phyloP scores from a whole-genome alignment of 2,113 vertebrate species.

The Ochotona princeps region DNA sequence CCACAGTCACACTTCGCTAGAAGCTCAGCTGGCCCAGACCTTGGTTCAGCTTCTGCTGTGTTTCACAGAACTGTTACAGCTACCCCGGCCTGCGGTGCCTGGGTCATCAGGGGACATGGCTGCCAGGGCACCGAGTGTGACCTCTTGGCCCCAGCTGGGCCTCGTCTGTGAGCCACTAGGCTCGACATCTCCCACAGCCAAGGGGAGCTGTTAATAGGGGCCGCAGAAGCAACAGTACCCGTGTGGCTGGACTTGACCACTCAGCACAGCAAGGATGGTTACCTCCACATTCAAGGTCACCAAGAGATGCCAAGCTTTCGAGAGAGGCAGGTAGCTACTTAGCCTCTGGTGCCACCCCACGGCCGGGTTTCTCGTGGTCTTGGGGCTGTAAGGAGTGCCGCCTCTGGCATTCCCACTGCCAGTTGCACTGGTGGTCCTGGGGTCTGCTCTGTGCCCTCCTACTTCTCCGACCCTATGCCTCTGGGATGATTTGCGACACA shows the following conservation, averaged over 20 bases:
- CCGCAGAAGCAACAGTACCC: neutral
- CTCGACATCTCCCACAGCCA: neutral
- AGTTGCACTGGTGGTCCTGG: neutral
- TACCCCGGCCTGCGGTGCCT: accelerated
- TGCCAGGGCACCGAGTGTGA: neutral
- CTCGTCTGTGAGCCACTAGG: neutral
- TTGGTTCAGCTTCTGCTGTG: neutral
- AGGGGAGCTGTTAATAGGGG: neutral
- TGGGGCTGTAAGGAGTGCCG: neutral
- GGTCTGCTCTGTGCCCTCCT: neutral
- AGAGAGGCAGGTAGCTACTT: neutral
- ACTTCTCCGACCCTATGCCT: too few species aligned
- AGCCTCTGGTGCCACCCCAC: too few species aligned
- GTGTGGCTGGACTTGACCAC: neutral
- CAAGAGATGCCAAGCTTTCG: neutral
- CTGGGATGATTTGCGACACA: too few species aligned
- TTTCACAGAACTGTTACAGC: neutral
- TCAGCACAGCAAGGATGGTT: neutral
- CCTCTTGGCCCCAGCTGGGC: accelerated
- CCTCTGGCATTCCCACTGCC: neutral
- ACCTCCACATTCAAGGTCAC: neutral
- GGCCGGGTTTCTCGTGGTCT: neutral
- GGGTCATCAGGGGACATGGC: accelerated
- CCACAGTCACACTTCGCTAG: neutral
- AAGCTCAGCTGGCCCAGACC: neutral